Evolutionary conservation across 2,113 vertebrate species (phyloP).

Genomic region (Pseudois nayaur): DNA sequence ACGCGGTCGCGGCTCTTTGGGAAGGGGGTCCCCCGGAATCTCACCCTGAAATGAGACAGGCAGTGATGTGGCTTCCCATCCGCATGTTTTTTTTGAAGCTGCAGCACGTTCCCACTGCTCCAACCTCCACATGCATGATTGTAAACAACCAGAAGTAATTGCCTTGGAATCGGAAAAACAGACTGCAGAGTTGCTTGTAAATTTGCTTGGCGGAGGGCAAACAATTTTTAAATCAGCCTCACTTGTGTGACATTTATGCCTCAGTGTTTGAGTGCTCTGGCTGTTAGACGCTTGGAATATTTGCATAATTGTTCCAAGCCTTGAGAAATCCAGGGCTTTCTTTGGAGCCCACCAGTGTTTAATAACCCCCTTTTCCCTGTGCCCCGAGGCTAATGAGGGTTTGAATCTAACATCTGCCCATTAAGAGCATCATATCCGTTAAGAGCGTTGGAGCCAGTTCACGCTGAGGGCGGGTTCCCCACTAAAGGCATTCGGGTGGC

Average conservation of each 20-base stretch:
- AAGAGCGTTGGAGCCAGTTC: neutral
- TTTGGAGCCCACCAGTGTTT: conserved; percentile 52
- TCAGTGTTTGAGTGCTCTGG: conserved; percentile 54
- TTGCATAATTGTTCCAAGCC: conserved; percentile 69
- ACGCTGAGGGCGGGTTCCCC: neutral
- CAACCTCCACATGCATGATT: conserved; percentile 38
- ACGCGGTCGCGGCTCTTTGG: neutral
- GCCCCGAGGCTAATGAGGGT: conserved; percentile 10
- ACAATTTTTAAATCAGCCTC: conserved; percentile 67
- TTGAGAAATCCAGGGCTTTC: conserved; percentile 27
- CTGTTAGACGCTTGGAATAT: conserved; percentile 59
- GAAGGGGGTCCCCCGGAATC: neutral
- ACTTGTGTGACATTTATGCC: conserved; percentile 68
- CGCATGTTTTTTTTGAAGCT: neutral
- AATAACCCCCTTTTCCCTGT: conserved; percentile 38
- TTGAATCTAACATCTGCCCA: conserved; percentile 6
- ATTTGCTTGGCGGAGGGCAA: conserved; percentile 58
- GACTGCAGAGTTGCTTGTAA: conserved; percentile 53
- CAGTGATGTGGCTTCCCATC: neutral
- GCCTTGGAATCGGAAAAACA: conserved; percentile 55
- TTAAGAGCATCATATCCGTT: neutral
- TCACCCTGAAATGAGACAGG: neutral
- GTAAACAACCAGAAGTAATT: conserved; percentile 68
- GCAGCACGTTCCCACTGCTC: neutral
- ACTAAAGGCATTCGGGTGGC: neutral